A percentile compares a stretch with the other conserved stretches of the same genome.
Evolutionary conservation across 2,113 vertebrate species (phyloP).

Genomic region (Cynopterus brachyotis): DNA sequence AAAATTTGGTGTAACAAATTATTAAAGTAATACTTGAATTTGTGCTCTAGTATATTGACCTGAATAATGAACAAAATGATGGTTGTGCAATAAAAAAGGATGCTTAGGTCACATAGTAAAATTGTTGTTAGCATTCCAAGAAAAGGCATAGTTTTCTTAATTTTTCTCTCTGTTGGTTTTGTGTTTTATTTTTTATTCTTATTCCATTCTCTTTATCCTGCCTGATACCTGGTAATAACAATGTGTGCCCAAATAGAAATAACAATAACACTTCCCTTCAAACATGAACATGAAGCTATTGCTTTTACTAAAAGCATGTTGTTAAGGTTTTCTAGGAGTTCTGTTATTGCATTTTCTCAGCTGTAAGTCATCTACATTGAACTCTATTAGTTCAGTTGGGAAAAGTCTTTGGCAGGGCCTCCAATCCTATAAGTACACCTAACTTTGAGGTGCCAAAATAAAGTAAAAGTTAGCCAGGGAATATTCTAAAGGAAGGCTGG

Average conservation of each 20-base stretch:
- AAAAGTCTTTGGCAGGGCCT: not conserved
- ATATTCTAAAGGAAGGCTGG: not conserved
- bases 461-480: not conserved
- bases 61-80: not conserved
- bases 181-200: conserved; percentile 6
- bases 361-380: not conserved
- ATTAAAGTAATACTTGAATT: not conserved
- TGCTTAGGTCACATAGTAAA: not conserved
- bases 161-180: not conserved
- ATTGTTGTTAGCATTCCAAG: not conserved
- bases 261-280: not conserved
- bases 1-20: not conserved
- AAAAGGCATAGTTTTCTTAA: not conserved
- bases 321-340: not conserved
- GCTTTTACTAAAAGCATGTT: not conserved
- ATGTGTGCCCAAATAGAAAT: not conserved
- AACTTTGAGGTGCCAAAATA: not conserved
- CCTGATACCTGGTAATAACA: not conserved
- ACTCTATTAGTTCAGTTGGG: not conserved
- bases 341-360: not conserved
- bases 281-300: not conserved
- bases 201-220: not conserved
- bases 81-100: not conserved
- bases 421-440: not conserved
- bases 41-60: not conserved